phyloP scores from a whole-genome alignment of 53 echinoderm and acorn worm genomes.

The Luidia sarsii region DNA sequence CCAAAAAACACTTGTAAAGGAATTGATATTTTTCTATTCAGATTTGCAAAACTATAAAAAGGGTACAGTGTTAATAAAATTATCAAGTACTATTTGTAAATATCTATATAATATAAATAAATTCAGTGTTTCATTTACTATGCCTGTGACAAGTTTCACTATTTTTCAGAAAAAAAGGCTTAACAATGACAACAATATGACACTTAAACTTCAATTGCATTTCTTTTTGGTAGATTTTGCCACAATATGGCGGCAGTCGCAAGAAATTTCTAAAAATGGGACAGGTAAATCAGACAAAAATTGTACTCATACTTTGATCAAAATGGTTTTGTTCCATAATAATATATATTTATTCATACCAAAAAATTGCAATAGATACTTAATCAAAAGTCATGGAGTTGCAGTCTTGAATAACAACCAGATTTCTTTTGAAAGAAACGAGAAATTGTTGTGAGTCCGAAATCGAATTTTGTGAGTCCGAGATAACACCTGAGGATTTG shows the following conservation, averaged over 20 bases:
- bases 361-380: too few relatives aligned
- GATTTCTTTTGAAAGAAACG: too few relatives aligned
- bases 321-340: too few relatives aligned
- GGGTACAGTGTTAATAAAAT: conserved; percentile 7
- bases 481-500: too few relatives aligned
- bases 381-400: too few relatives aligned
- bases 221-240: too few relatives aligned
- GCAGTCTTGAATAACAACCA: too few relatives aligned
- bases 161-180: conserved; percentile 14
- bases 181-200: background rate
- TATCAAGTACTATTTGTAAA: conserved; percentile 14
- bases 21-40: conserved; percentile 40
- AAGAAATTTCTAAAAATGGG: background rate
- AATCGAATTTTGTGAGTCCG: too few relatives aligned
- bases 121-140: conserved; percentile 22
- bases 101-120: conserved; percentile 13
- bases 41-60: background rate
- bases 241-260: background rate
- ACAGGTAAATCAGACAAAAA: background rate
- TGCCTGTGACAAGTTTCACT: conserved; percentile 20
- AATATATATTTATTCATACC: too few relatives aligned
- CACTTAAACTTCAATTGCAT: too few relatives aligned
- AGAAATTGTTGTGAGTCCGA: too few relatives aligned
- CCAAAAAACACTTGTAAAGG: conserved; percentile 31
- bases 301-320: background rate